Conservation (phyloP, 1,140 invertebrate species). For the Himalopsyche phryganea region DNA sequence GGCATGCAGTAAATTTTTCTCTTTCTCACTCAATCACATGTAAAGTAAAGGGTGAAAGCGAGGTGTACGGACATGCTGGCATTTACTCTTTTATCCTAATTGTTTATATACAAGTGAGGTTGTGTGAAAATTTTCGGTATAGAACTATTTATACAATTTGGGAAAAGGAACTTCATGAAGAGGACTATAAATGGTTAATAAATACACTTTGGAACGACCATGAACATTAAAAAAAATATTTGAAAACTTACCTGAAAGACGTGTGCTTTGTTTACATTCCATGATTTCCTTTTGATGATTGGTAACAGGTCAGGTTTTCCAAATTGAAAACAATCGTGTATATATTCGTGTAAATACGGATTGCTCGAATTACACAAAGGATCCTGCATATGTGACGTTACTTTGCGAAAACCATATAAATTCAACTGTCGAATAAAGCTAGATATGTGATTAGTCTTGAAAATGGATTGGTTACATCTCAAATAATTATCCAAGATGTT, state of each 20-base stretch:
- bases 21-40: too few relatives aligned
- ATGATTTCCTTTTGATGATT: conserved; percentile 55
- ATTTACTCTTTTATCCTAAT: too few relatives aligned
- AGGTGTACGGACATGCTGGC: too few relatives aligned
- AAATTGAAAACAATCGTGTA: conserved; percentile 55
- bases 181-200: too few relatives aligned
- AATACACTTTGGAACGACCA: too few relatives aligned
- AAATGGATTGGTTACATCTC: conserved; percentile 51
- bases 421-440: conserved; percentile 62
- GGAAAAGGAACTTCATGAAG: too few relatives aligned
- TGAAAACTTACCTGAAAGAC: background rate
- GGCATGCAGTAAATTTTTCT: too few relatives aligned
- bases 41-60: too few relatives aligned
- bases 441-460: conserved; percentile 60
- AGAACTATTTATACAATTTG: too few relatives aligned
- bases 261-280: conserved; percentile 39
- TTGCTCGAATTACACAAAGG: conserved; percentile 53
- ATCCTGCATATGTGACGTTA: conserved; percentile 57
- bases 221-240: too few relatives aligned
- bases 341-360: conserved; percentile 58
- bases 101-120: too few relatives aligned
- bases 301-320: conserved; percentile 52
- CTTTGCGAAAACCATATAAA: conserved; percentile 61
- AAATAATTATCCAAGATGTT: conserved; percentile 55
- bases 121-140: too few relatives aligned